A percentile compares a stretch with the other conserved stretches of the same genome.
phyloP scores from a whole-genome alignment of 2,113 vertebrate species.

The Monarcha castaneiventris region DNA sequence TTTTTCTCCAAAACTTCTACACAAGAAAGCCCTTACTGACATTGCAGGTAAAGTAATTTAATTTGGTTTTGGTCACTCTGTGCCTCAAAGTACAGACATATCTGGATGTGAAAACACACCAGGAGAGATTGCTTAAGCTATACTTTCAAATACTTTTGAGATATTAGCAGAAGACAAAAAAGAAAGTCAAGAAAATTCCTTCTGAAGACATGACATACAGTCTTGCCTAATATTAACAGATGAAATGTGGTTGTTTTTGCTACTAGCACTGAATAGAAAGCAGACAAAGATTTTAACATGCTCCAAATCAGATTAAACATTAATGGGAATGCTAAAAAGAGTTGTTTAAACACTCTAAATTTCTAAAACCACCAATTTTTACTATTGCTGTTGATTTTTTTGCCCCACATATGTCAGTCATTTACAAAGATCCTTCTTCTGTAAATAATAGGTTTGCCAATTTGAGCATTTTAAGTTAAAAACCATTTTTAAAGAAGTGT shows the following conservation, averaged over 20 bases:
- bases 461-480: neutral
- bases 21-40: neutral
- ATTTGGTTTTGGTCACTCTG: neutral
- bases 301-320: neutral
- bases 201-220: neutral
- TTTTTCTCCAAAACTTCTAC: neutral
- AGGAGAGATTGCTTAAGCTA: neutral
- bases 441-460: neutral
- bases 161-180: neutral
- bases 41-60: neutral
- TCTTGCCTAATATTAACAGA: neutral
- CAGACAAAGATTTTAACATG: neutral
- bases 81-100: neutral
- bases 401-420: neutral
- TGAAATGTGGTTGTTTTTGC: neutral
- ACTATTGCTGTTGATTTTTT: neutral
- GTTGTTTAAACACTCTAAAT: neutral
- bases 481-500: neutral
- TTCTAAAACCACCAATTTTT: neutral
- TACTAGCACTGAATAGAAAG: neutral
- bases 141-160: neutral
- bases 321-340: neutral
- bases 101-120: neutral
- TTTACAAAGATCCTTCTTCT: neutral
- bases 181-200: neutral